Conservation (phyloP, 2,797 vertebrate genomes). For the Botia kubotai region DNA sequence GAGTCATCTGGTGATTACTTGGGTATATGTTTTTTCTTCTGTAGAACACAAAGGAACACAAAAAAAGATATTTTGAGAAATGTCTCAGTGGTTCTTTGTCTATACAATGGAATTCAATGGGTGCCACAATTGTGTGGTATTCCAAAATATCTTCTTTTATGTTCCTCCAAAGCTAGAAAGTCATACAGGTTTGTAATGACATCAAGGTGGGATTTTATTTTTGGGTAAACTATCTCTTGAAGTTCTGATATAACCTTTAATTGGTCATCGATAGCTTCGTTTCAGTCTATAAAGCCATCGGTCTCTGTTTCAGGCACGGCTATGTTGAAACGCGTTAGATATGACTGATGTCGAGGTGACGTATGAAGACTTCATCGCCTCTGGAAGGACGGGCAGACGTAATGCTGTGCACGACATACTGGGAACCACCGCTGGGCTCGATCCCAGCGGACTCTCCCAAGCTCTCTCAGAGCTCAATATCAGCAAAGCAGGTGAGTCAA, state of each 20-base stretch:
- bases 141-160: too few species aligned
- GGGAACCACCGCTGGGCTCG: slow-evolving; percentile 79
- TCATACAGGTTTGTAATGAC: too few species aligned
- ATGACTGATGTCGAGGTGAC: slow-evolving; percentile 99
- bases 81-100: too few species aligned
- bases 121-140: too few species aligned
- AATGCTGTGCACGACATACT: slow-evolving; percentile 94
- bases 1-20: neutral
- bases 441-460: slow-evolving; percentile 84
- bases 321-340: slow-evolving; percentile 95
- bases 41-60: too few species aligned
- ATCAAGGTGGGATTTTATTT: too few species aligned
- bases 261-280: neutral
- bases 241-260: neutral
- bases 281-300: slow-evolving; percentile 24
- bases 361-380: slow-evolving; percentile 97
- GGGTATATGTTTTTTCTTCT: too few species aligned
- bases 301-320: slow-evolving; percentile 80
- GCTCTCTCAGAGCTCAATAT: slow-evolving; percentile 89
- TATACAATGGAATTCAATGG: too few species aligned
- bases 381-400: slow-evolving; percentile 92
- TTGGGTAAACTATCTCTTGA: too few species aligned
- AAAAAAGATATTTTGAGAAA: too few species aligned
- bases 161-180: too few species aligned
- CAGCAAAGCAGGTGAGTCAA: slow-evolving; percentile 86